Evolutionary conservation across 2,113 vertebrate species (phyloP), one percentile per base, ranked within the genome.

Genomic region (Neogale vison): DNA sequence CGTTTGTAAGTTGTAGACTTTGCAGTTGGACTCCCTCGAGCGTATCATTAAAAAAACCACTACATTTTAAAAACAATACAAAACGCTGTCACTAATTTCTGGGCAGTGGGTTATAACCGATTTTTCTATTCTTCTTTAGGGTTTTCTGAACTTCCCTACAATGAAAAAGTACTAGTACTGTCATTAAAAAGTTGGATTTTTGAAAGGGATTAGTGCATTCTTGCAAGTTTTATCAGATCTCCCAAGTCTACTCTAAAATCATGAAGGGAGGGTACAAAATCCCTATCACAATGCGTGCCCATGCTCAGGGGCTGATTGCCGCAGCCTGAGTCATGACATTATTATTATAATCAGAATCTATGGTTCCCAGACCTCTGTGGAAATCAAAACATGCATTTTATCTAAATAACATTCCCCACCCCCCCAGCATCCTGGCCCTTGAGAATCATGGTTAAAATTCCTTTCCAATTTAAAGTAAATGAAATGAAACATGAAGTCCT

Each of bases 361-460:
- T 5, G 47, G 65, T 59, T 97, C 89, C 90, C 12, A 88, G 88
- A 95, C 82, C 65, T 34, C 74, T 42, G 29, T 95, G 96, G 77
- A 97, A 98, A 93, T 71, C 76, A 97, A 98, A 98, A 85, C 29
- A 93, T 45, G 72, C 4, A 18, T 96, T 98, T 98, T 97, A 90
- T 98, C 96, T 98, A 98, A 98, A 96, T 69, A 96, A 67, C 77
- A 95, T 97, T 95, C 97, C 55, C 20, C 3, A n/a, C 1, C 18
- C 10, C 8, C 3, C 67, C 76, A 59, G 96, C 93, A 88, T 91
- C 31, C 74, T 96, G 72, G 92, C 42, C 90, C 98, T 97, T 94
- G 96, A 98, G 92, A 98, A 96, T 95, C 97, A 96, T 98, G 98
- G 97, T 97, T 97, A 96, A 98, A 98, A 98, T 97, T 98, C 97